Evolutionary conservation across 2,797 vertebrate species (phyloP), one percentile per base, ranked within the genome.

Genomic region (Silurus lanzhouensis): DNA sequence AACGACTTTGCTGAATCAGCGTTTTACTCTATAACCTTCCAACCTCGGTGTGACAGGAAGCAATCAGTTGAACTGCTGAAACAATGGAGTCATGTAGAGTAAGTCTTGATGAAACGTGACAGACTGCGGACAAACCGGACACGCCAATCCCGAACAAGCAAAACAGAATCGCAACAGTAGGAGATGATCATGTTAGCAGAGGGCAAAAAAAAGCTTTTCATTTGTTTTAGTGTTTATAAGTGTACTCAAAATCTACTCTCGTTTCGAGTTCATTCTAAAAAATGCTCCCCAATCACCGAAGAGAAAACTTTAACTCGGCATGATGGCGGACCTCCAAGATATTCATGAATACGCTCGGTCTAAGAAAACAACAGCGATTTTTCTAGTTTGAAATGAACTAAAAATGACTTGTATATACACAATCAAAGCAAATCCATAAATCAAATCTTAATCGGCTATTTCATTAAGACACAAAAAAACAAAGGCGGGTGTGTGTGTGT

Each of bases 11-110:
- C 66, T n/a, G 66, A 70, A 71, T 82, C 66, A 58, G 27, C 13
- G 52, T 6, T 55, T 68, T n/a, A 17, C 81, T 71, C 20, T 38
- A 22, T 70, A 82, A 70, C 70, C 58, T 64, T 70, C 80, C 3
- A 82, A 22, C 64, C 48, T n/a, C 48, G 58, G 17, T 82, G 66
- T 70, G 81, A 71, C 66, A 70, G 19, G 20, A 70, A 82, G 58
- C 66, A 57, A 55, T 14, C 31, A 48, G 64, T 9, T 1, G 10
- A 55, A 70, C 57, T 70, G 27, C 19, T 22, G 25, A 70, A 55
- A 82, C 66, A 15, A 52, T 52, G n/a, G 58, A 48, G 64, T 31
- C 63, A 20, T 81, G 61, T 20, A n/a, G 13, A 55, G 44, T 81
- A 68, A 66, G 79, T 48, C 63, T 46, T 82, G 27, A 82, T 58